Evolutionary conservation across 2,888 invertebrate species (phyloP), one percentile per base, ranked within the genome.

Genomic region (Metopia argyrocephala): DNA sequence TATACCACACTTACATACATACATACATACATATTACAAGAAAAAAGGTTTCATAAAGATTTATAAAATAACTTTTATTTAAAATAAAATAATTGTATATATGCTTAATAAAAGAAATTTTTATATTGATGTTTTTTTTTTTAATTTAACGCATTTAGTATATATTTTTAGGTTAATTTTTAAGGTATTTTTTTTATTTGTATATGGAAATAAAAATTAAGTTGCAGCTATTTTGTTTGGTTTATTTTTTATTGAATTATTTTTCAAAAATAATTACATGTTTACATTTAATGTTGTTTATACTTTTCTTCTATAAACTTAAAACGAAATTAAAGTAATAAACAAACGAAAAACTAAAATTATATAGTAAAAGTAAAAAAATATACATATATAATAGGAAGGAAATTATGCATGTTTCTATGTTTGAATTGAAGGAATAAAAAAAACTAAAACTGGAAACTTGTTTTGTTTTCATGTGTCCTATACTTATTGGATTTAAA

Each of bases 401-500:
- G 38, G 12, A 38, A 12, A 38, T 38, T 3, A 38, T 12, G 15
- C 15, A 12, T 38, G 9, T 38, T 38, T 12, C n/a, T 23, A 57
- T 25, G 21, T 54, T 48, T 7, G 48, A 5, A 6, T 48, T 48
- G 6, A 70, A 56, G 64, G 54, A 62, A 38, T 54, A 65, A 52
- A 50, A 62, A 56, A 56, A 66, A 21, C 48, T 57, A 54, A 61
- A 81, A 76, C 76, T 79, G 62, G 52, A 71, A 71, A 68, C 38
- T 65, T 61, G 27, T 75, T 61, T 79, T 65, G 20, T 73, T 76
- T 76, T 76, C 59, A 73, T 80, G 76, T 76, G 73, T 73, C 52
- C 80, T 81, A 78, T 74, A 75, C 61, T 78, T 81, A 81, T 75
- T 81, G 59, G 48, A 81, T 45, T 81, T 78, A 73, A 66, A 15